A percentile compares a stretch with the other conserved stretches of the same genome.
These are phyloP conservation scores for Ophion costatus DNA, from an alignment of 2,888 invertebrate genomes.

Conservation along the genomic window DNA sequence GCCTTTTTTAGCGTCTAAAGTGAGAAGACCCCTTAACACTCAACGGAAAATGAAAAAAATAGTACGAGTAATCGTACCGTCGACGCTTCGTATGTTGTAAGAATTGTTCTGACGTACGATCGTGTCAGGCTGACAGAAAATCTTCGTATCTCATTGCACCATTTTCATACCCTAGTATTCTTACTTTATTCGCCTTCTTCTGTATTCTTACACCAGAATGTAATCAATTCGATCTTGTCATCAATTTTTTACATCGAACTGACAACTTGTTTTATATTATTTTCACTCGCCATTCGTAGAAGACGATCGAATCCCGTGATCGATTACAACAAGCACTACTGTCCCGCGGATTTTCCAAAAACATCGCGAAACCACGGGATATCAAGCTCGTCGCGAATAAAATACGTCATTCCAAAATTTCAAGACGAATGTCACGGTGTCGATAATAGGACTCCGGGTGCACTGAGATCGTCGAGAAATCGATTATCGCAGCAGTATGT, in stretches of 20 bases:
- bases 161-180: too few relatives aligned
- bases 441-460: constrained; percentile 43
- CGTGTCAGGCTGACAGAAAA: too few relatives aligned
- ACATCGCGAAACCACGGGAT: constrained; percentile 62
- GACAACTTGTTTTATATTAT: neutral
- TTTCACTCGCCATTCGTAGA: constrained; percentile 41
- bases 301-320: constrained; percentile 64
- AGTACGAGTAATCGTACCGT: too few relatives aligned
- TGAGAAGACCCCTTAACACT: too few relatives aligned
- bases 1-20: too few relatives aligned
- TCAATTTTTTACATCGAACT: neutral
- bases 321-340: constrained; percentile 69
- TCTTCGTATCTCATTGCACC: too few relatives aligned
- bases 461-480: constrained; percentile 51
- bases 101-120: too few relatives aligned
- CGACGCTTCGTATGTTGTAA: too few relatives aligned
- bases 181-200: too few relatives aligned
- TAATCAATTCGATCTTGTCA: neutral
- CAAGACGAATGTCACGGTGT: constrained; percentile 26
- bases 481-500: constrained; percentile 29
- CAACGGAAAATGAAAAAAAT: too few relatives aligned
- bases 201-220: neutral
- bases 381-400: constrained; percentile 62
- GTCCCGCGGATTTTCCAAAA: constrained; percentile 67
- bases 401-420: constrained; percentile 51